Percentiles rank a stretch among this genome's conserved stretches.
Conservation (phyloP, 1,140 invertebrate species). For the Cyrtorhinus lividipennis region DNA sequence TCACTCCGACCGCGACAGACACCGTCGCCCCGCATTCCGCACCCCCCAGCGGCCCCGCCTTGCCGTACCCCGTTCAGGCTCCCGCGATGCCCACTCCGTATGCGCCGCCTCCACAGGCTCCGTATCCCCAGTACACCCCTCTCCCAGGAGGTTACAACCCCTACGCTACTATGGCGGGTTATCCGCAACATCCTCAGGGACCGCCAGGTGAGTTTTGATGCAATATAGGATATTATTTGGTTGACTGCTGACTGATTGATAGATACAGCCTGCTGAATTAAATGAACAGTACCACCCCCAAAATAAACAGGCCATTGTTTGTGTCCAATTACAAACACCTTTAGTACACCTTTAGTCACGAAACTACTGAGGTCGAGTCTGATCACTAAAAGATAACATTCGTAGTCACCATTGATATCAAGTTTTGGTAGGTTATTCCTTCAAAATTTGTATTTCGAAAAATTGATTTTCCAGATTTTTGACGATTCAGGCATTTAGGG, state of each 20-base stretch:
- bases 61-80: constrained; percentile 44
- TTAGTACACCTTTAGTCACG: too few species aligned
- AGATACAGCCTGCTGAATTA: not conserved
- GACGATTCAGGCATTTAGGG: too few species aligned
- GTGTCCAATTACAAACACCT: too few species aligned
- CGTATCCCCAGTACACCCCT: constrained; percentile 58
- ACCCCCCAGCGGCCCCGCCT: constrained; percentile 22
- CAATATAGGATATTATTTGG: not conserved
- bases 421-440: too few species aligned
- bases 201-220: not conserved
- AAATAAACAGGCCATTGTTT: not conserved
- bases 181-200: constrained; percentile 42
- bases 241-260: not conserved
- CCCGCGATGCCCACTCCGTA: constrained; percentile 56
- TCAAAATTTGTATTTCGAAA: too few species aligned
- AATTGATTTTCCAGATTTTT: too few species aligned
- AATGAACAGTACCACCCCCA: not conserved
- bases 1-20: constrained; percentile 26
- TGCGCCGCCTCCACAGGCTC: constrained; percentile 38
- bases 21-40: not conserved
- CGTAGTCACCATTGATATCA: too few species aligned
- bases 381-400: too few species aligned
- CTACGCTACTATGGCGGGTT: constrained; percentile 57
- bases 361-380: not conserved
- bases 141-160: constrained; percentile 75